Conservation (phyloP, 2,113 vertebrate genomes). For the Notechis scutatus region DNA sequence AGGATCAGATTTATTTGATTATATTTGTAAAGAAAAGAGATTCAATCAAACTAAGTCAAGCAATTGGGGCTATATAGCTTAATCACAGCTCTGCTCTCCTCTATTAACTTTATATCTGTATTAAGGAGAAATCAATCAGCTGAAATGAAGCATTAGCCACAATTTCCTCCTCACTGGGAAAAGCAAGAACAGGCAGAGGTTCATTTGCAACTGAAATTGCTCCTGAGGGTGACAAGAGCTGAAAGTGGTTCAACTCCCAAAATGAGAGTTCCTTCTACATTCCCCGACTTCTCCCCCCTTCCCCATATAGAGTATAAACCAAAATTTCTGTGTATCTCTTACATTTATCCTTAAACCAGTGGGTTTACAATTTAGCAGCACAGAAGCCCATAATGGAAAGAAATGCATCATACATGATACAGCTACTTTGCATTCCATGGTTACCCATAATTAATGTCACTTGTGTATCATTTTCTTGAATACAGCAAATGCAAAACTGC, state of each 20-base stretch:
- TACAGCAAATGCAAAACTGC: conserved; percentile 7
- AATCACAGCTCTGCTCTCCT: conserved; percentile 31
- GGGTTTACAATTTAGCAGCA: background rate
- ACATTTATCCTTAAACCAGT: background rate
- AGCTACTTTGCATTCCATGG: background rate
- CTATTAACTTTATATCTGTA: conserved; percentile 44
- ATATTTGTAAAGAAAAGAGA: background rate
- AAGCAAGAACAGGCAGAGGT: conserved; percentile 19
- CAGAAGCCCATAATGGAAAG: background rate
- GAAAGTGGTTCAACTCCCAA: background rate
- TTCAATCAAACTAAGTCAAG: conserved; percentile 20
- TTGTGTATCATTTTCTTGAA: background rate
- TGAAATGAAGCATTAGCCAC: conserved; percentile 42
- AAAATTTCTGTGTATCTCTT: background rate
- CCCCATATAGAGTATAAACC: background rate
- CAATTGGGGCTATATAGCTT: conserved; percentile 25
- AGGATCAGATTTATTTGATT: conserved; percentile 7
- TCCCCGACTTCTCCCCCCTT: background rate
- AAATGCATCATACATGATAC: background rate
- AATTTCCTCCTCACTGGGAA: conserved; percentile 25
- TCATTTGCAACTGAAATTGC: conserved; percentile 16
- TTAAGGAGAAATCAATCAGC: conserved; percentile 57
- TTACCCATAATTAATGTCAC: conserved; percentile 8
- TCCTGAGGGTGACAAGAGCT: background rate
- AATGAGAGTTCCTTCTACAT: conserved; percentile 26